phyloP scores from a whole-genome alignment of 1,140 invertebrate species.

The Aplysia californica region DNA sequence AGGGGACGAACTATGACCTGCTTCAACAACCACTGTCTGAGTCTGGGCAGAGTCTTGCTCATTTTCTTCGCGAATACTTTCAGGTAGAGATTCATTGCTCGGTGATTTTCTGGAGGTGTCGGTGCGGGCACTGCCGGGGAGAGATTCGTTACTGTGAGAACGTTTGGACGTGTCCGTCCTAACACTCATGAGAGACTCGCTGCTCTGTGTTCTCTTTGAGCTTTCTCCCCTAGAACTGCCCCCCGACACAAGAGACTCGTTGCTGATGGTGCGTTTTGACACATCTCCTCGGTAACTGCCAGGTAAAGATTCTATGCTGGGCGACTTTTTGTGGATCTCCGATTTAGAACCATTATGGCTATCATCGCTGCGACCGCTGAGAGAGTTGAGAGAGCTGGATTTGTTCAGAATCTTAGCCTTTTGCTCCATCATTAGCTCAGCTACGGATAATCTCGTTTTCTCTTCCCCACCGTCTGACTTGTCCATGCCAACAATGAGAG shows the following conservation, averaged over 20 bases:
- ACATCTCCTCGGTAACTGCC: conserved; percentile 38
- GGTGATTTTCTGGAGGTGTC: conserved; percentile 13
- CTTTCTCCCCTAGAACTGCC: neutral
- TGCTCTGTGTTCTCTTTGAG: neutral
- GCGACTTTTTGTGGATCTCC: conserved; percentile 23
- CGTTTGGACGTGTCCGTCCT: neutral
- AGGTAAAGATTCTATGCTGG: conserved; percentile 26
- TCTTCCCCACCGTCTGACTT: conserved; percentile 17
- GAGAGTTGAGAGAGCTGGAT: conserved; percentile 30
- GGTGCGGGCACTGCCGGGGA: neutral
- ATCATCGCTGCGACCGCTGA: conserved; percentile 16
- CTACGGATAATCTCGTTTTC: conserved; percentile 3
- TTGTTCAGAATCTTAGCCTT: conserved; percentile 33
- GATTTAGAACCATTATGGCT: conserved; percentile 13
- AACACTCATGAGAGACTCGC: neutral
- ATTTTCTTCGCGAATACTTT: neutral
- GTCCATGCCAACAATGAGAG: conserved; percentile 26
- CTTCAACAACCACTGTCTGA: neutral
- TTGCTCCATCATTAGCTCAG: conserved; percentile 39
- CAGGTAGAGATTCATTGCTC: conserved; percentile 20
- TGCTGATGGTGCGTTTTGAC: neutral
- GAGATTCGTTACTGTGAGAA: conserved; percentile 8
- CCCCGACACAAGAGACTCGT: neutral
- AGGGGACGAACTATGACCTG: too few relatives aligned
- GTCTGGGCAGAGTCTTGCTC: neutral